Evolutionary conservation across 1,140 invertebrate species (phyloP).

Genomic region (Microplitis demolitor): DNA sequence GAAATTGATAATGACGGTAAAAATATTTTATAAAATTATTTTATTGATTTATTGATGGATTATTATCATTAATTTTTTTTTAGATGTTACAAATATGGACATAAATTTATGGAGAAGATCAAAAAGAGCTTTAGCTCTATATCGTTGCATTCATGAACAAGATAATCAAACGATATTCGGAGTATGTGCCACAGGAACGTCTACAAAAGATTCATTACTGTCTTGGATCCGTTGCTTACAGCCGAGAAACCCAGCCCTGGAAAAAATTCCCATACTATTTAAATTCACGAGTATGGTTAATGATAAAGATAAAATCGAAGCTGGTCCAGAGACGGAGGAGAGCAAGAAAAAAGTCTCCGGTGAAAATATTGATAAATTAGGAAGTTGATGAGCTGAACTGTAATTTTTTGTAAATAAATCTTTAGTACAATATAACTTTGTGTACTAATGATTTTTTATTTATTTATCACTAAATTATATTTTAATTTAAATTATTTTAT

Average conservation of each 20-base stretch:
- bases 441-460: background rate
- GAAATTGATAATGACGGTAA: conserved; percentile 70
- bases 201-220: conserved; percentile 84
- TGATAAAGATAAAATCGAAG: conserved; percentile 19
- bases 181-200: conserved; percentile 88
- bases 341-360: background rate
- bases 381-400: background rate
- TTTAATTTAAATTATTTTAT: background rate
- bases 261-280: conserved; percentile 80
- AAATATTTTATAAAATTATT: conserved; percentile 8
- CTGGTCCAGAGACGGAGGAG: background rate
- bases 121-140: conserved; percentile 51
- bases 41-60: background rate
- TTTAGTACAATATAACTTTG: background rate
- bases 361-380: conserved; percentile 19
- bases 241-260: conserved; percentile 75
- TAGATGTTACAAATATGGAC: conserved; percentile 72
- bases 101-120: conserved; percentile 63
- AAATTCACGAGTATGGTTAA: conserved; percentile 47
- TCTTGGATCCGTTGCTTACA: conserved; percentile 92
- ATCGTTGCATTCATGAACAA: conserved; percentile 85
- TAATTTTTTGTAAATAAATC: conserved; percentile 24
- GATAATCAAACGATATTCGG: conserved; percentile 89
- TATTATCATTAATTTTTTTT: conserved; percentile 44
- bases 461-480: background rate